phyloP scores from a whole-genome alignment of 2,797 vertebrate species.

The Melanotaenia boesemani region DNA sequence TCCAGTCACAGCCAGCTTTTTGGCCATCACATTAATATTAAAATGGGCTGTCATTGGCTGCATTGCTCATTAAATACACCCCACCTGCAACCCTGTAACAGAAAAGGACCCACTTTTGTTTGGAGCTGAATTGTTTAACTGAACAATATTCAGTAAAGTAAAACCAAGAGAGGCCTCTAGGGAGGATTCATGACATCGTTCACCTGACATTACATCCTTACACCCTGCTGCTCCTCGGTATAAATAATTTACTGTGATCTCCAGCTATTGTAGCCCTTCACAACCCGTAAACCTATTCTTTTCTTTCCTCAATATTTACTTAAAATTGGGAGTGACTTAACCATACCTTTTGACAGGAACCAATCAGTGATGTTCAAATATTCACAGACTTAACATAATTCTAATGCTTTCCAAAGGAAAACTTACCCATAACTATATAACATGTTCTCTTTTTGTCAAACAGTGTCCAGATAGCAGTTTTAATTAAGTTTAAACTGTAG shows the following conservation, averaged over 20 bases:
- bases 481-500: not conserved
- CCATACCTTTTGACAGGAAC: constrained; percentile 11
- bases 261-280: constrained; percentile 47
- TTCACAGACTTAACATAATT: not conserved
- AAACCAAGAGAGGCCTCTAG: not conserved
- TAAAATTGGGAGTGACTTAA: constrained; percentile 25
- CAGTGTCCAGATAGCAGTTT: not conserved
- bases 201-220: constrained; percentile 49
- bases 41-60: constrained; percentile 1
- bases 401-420: not conserved
- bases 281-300: constrained; percentile 73
- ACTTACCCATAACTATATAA: too few relatives aligned
- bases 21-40: constrained; percentile 38
- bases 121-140: not conserved
- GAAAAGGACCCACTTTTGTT: not conserved
- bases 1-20: constrained; percentile 23
- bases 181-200: constrained; percentile 31
- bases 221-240: constrained; percentile 52
- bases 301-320: constrained; percentile 79
- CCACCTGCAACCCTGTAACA: not conserved
- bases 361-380: not conserved
- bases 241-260: constrained; percentile 79
- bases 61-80: not conserved
- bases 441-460: not conserved
- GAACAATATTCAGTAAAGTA: not conserved